phyloP scores from a whole-genome alignment of 2,888 invertebrate species.

The Tridacna crocea region DNA sequence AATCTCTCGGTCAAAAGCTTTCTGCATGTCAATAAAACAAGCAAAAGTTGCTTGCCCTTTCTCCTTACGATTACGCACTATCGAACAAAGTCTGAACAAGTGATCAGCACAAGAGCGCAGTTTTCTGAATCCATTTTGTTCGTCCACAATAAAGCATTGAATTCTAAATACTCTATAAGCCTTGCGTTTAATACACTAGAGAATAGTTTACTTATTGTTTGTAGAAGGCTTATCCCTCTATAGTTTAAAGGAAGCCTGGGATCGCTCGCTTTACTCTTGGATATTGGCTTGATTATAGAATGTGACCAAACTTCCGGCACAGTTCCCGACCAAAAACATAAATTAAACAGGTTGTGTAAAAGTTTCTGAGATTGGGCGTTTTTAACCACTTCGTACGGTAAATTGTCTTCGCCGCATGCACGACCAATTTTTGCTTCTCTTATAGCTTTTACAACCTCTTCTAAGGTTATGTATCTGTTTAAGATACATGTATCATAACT shows the following conservation, averaged over 20 bases:
- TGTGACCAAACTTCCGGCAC: no score
- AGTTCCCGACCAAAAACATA: no score
- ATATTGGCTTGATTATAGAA: no score
- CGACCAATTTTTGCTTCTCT: no score
- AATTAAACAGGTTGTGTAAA: no score
- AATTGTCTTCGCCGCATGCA: no score
- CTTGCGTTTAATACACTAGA: conserved; percentile 11
- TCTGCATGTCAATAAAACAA: conserved; percentile 11
- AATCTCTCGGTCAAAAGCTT: background rate
- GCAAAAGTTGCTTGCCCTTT: background rate
- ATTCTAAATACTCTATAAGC: background rate
- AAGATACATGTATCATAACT: background rate
- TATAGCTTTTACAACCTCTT: background rate
- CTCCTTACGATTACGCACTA: background rate
- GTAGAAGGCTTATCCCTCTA: background rate
- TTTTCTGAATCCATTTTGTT: conserved; percentile 1
- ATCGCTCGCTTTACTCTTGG: no score
- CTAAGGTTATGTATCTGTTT: background rate
- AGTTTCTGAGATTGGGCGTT: no score
- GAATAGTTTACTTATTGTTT: conserved; percentile 4
- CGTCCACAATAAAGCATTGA: background rate
- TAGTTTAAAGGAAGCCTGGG: background rate
- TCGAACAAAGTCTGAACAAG: background rate
- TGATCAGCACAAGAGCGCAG: conserved; percentile 2
- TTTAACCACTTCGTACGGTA: no score